Conservation (phyloP, 2,797 vertebrate species). For the Leptatherina wallacei region DNA sequence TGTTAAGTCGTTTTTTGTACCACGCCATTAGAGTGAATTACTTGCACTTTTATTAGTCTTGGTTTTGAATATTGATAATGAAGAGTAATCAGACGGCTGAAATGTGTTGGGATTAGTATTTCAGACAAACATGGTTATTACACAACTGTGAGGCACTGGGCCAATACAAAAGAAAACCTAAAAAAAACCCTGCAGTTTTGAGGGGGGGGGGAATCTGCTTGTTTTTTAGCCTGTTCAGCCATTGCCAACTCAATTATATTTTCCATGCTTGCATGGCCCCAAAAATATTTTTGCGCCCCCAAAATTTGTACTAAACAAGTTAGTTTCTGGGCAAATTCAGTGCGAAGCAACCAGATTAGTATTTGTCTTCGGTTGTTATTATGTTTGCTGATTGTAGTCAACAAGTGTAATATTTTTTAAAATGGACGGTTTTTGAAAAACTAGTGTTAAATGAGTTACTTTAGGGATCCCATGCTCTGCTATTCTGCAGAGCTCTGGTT, state of each 20-base stretch:
- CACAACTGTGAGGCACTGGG: not conserved
- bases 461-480: conserved; percentile 13
- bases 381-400: not conserved
- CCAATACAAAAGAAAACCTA: not conserved
- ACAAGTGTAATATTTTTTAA: not conserved
- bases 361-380: too few species aligned
- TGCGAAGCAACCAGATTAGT: not conserved
- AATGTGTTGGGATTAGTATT: not conserved
- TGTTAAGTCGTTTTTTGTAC: not conserved
- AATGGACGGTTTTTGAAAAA: not conserved
- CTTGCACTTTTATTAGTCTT: not conserved
- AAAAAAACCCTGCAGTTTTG: not conserved
- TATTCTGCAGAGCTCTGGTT: conserved; percentile 57
- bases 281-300: too few species aligned
- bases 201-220: too few species aligned
- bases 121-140: not conserved
- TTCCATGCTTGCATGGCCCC: too few species aligned
- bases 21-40: not conserved
- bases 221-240: not conserved
- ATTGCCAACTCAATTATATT: too few species aligned
- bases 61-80: not conserved
- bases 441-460: conserved; percentile 1
- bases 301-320: not conserved
- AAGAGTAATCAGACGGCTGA: not conserved
- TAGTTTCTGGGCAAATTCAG: not conserved